Conservation (phyloP, 1,140 invertebrate genomes). For the Scaptomyza hsui region DNA sequence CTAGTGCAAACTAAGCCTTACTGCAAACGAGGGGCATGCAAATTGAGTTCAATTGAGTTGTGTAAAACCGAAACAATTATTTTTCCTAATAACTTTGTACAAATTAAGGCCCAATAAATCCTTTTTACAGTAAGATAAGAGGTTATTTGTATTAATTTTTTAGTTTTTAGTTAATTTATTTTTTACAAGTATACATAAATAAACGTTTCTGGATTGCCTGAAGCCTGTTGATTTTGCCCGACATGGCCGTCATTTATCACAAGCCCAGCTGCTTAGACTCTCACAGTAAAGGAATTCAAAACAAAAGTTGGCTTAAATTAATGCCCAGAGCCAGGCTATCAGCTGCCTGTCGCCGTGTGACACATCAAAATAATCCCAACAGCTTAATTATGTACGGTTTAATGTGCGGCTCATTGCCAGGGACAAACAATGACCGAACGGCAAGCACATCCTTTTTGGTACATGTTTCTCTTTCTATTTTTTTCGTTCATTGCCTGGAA, state of each 20-base stretch:
- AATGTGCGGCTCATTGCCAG: conserved; percentile 69
- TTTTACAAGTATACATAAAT: too few species aligned
- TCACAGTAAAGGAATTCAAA: conserved; percentile 47
- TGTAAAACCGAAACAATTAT: too few species aligned
- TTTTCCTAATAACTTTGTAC: too few species aligned
- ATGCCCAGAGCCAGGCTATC: conserved; percentile 58
- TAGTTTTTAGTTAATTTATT: too few species aligned
- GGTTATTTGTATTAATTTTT: too few species aligned
- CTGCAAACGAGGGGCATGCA: too few species aligned
- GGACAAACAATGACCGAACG: conserved; percentile 70
- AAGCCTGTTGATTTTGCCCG: conserved; percentile 36
- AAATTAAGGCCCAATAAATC: too few species aligned
- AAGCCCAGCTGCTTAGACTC: conserved; percentile 54
- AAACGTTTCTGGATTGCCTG: too few species aligned
- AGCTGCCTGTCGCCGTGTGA: conserved; percentile 77
- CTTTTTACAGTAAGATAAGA: too few species aligned
- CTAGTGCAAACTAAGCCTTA: too few species aligned
- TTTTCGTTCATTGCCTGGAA: neutral
- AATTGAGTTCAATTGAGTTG: too few species aligned
- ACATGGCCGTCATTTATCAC: conserved; percentile 15
- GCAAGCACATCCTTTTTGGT: conserved; percentile 67
- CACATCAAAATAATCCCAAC: conserved; percentile 83
- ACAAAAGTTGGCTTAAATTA: conserved; percentile 81
- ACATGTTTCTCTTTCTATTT: conserved; percentile 23
- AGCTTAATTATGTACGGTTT: conserved; percentile 77